These are phyloP conservation scores for Acipenser oxyrinchus DNA, from an alignment of 2,797 vertebrate genomes.

Conservation along the genomic window DNA sequence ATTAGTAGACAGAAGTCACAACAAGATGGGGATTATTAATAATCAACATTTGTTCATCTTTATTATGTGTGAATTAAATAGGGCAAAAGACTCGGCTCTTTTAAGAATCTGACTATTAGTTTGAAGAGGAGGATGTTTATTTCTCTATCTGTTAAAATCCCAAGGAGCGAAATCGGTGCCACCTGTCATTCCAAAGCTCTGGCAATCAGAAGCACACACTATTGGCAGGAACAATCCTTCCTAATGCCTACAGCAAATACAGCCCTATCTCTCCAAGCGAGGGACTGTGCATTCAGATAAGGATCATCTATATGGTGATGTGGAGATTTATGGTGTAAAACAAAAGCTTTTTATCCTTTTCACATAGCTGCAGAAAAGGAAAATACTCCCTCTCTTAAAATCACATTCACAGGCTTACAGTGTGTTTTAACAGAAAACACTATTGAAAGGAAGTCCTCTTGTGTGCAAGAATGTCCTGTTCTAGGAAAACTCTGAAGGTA, in stretches of 20 bases:
- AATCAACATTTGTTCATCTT: neutral
- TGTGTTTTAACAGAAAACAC: too few relatives aligned
- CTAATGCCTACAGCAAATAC: conserved; percentile 2
- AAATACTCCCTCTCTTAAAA: conserved; percentile 15
- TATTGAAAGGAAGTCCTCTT: too few relatives aligned
- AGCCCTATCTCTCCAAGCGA: conserved; percentile 11
- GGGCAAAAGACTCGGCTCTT: conserved; percentile 13
- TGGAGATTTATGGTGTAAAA: conserved; percentile 19
- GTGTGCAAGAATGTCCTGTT: too few relatives aligned
- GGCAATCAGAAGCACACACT: conserved; percentile 18
- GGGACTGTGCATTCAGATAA: conserved; percentile 11
- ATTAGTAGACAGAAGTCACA: neutral
- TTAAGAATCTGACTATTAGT: conserved; percentile 16
- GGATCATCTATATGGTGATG: neutral
- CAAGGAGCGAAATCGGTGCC: conserved; percentile 22
- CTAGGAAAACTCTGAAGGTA: too few relatives aligned
- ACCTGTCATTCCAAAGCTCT: conserved; percentile 24
- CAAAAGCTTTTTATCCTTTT: conserved; percentile 14
- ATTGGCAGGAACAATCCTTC: conserved; percentile 19
- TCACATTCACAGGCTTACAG: neutral
- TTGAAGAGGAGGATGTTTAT: conserved; percentile 21
- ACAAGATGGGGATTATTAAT: neutral
- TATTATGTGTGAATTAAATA: neutral
- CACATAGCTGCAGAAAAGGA: conserved; percentile 9
- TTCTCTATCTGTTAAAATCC: conserved; percentile 18